Evolutionary conservation across 2,888 invertebrate genomes (phyloP).

Genomic region (Tachina lurida): DNA sequence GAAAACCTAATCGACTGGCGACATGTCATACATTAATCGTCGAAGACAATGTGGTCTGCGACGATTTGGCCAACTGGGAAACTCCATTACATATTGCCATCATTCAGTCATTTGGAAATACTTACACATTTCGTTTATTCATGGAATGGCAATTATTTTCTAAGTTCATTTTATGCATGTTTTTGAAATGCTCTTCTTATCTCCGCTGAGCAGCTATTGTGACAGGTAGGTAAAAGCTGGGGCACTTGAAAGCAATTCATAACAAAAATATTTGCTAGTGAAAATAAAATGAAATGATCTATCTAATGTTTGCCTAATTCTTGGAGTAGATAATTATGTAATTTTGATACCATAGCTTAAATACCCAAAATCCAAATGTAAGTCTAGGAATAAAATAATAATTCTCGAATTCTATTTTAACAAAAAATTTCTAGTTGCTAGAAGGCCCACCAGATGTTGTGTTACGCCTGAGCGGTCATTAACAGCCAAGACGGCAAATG

Average conservation of each 20-base stretch:
- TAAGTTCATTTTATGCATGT: constrained; percentile 45
- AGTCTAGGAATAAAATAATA: no score
- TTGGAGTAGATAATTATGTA: no score
- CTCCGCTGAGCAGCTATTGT: constrained; percentile 30
- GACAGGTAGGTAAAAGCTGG: neutral
- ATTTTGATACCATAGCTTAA: no score
- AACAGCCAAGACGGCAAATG: constrained; percentile 42
- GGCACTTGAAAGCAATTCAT: neutral
- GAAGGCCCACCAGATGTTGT: neutral
- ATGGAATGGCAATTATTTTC: constrained; percentile 53
- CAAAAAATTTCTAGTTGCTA: neutral
- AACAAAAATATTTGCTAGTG: neutral
- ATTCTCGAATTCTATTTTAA: no score
- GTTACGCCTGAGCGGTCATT: constrained; percentile 21
- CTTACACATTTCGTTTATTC: constrained; percentile 17
- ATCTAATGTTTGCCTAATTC: no score
- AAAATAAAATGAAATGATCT: no score
- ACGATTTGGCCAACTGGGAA: no score
- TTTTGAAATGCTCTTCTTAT: constrained; percentile 38
- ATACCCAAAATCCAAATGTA: no score
- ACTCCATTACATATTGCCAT: constrained; percentile 46
- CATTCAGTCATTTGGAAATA: constrained; percentile 26
- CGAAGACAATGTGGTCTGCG: no score
- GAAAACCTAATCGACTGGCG: no score
- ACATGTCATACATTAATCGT: no score